Evolutionary conservation across 2,797 vertebrate species (phyloP).

Genomic region (Propithecus perrieri): DNA sequence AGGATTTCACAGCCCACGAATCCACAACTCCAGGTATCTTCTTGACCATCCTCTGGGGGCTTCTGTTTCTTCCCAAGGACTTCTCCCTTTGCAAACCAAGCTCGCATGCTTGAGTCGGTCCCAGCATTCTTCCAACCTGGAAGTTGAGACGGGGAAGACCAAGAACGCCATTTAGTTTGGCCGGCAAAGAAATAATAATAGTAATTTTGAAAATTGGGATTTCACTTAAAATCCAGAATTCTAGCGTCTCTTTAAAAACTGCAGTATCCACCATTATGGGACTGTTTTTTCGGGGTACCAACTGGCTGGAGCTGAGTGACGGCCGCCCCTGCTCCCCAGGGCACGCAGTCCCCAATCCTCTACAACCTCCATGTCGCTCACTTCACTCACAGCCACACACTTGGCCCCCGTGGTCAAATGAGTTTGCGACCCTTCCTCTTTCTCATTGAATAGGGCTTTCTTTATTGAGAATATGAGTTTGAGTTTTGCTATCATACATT

Average conservation of each 20-base stretch:
- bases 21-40: neutral
- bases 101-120: neutral
- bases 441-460: neutral
- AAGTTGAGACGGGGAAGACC: neutral
- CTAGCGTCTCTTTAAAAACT: neutral
- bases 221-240: neutral
- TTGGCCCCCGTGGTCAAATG: accelerated
- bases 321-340: neutral
- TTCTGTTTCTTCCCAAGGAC: neutral
- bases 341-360: neutral
- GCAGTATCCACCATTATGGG: accelerated
- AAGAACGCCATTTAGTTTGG: neutral
- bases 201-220: neutral
- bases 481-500: neutral
- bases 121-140: neutral
- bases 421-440: neutral
- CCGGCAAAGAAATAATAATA: neutral
- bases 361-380: neutral
- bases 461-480: neutral
- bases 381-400: neutral
- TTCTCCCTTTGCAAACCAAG: neutral
- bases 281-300: neutral
- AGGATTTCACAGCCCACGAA: neutral
- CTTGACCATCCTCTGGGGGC: neutral
- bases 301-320: neutral